Evolutionary conservation across 2,113 vertebrate species (phyloP).

Genomic region (Corythaixoides concolor): DNA sequence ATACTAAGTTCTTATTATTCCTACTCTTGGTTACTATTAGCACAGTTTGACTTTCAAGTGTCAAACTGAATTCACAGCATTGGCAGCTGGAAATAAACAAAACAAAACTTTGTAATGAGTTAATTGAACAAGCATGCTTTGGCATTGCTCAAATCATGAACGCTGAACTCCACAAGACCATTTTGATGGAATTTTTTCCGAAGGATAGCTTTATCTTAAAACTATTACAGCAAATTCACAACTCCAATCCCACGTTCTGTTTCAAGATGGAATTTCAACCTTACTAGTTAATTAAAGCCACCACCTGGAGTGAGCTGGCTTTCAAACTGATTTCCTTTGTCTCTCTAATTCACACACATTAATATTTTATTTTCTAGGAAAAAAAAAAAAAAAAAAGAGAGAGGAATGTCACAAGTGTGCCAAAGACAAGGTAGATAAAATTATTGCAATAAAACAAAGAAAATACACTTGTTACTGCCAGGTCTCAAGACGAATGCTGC

Average conservation of each 20-base stretch:
- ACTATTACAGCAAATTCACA: constrained; percentile 6
- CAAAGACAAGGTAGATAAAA: constrained; percentile 61
- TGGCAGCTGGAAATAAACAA: not conserved
- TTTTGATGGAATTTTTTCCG: not conserved
- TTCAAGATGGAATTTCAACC: constrained; percentile 49
- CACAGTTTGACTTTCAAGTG: not conserved
- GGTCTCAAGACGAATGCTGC: constrained; percentile 33
- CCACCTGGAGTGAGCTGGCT: constrained; percentile 37
- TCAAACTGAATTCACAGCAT: not conserved
- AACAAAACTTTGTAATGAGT: not conserved
- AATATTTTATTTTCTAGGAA: constrained; percentile 65
- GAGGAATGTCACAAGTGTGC: constrained; percentile 12
- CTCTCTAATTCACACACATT: constrained; percentile 48
- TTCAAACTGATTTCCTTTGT: constrained; percentile 63
- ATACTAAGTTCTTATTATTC: not conserved
- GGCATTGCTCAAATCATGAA: not conserved
- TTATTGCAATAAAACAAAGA: constrained; percentile 64
- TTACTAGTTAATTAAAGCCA: constrained; percentile 66
- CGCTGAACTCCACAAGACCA: not conserved
- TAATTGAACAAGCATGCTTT: not conserved
- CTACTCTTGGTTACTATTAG: not conserved
- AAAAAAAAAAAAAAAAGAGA: constrained; percentile 26
- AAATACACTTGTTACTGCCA: constrained; percentile 56
- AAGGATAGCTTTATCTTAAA: not conserved
- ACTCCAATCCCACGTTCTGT: not conserved